Conservation (phyloP, 1,140 invertebrate species). For the Eupristina koningsbergeri region DNA sequence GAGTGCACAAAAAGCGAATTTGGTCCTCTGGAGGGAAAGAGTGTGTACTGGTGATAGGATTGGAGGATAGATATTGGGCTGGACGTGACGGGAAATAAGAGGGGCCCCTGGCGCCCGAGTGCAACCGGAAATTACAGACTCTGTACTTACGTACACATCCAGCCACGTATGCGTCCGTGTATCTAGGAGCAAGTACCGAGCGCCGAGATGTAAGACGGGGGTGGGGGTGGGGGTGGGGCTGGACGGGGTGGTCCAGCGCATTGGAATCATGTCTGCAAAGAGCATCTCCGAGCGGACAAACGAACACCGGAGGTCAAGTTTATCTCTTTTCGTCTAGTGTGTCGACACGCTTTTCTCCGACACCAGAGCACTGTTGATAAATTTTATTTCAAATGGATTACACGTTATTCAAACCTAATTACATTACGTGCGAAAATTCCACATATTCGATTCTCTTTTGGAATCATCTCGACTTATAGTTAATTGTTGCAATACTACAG, state of each 20-base stretch:
- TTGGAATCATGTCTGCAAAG: neutral
- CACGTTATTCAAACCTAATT: too few relatives aligned
- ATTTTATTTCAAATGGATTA: constrained; percentile 24
- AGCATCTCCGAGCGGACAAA: neutral
- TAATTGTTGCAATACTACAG: too few relatives aligned
- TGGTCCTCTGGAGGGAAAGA: too few relatives aligned
- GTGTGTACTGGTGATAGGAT: neutral
- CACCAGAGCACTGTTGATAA: neutral
- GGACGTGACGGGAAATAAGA: constrained; percentile 71
- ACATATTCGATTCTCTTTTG: too few relatives aligned
- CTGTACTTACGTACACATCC: constrained; percentile 51
- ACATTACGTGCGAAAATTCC: too few relatives aligned
- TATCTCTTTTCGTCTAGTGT: constrained; percentile 5
- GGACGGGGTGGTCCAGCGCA: neutral
- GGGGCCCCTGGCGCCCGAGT: constrained; percentile 67
- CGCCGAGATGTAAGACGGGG: neutral
- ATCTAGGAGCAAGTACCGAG: neutral
- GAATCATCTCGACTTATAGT: too few relatives aligned
- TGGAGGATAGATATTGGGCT: constrained; percentile 31
- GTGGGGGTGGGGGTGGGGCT: too few relatives aligned
- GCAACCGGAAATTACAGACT: constrained; percentile 70
- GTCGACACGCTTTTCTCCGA: neutral
- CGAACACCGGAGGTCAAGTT: constrained; percentile 15
- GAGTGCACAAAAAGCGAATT: too few relatives aligned
- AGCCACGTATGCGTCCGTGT: constrained; percentile 46